A percentile compares a stretch with the other conserved stretches of the same genome.
phyloP scores from a whole-genome alignment of 2,888 invertebrate species.

The Phalera bucephala region DNA sequence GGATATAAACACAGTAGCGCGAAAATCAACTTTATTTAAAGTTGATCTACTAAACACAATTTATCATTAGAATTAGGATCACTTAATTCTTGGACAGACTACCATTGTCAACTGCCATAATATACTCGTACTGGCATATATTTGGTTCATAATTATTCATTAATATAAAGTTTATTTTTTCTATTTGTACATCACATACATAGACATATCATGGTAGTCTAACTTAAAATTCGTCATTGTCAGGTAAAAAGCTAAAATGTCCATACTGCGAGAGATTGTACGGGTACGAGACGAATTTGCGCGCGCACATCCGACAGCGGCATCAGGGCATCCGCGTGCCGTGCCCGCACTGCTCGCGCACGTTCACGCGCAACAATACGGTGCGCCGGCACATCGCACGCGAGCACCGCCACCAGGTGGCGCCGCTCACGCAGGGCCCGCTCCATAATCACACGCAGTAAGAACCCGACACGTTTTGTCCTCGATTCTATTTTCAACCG shows the following conservation, averaged over 20 bases:
- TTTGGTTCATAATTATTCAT: no score
- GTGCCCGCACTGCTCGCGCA: conserved; percentile 94
- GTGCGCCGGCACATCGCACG: conserved; percentile 95
- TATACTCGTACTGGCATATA: no score
- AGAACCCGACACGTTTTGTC: conserved; percentile 43
- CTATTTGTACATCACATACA: no score
- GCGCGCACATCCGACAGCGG: conserved; percentile 95
- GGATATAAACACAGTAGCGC: no score
- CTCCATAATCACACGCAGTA: conserved; percentile 86
- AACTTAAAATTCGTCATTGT: no score
- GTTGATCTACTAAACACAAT: no score
- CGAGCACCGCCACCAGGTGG: conserved; percentile 91
- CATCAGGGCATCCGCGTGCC: conserved; percentile 96
- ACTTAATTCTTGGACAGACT: no score
- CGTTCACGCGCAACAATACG: conserved; percentile 96
- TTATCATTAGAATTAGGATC: no score
- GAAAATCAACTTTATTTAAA: no score
- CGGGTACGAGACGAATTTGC: conserved; percentile 95
- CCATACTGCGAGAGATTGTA: conserved; percentile 96
- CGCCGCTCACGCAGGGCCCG: conserved; percentile 83
- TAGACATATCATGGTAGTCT: no score
- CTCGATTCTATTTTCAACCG: conserved; percentile 51
- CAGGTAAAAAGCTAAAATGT: conserved; percentile 96
- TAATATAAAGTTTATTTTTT: no score
- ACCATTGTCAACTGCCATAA: no score